Evolutionary conservation across 2,888 invertebrate genomes (phyloP).

Genomic region (Mellilla xanthometata): DNA sequence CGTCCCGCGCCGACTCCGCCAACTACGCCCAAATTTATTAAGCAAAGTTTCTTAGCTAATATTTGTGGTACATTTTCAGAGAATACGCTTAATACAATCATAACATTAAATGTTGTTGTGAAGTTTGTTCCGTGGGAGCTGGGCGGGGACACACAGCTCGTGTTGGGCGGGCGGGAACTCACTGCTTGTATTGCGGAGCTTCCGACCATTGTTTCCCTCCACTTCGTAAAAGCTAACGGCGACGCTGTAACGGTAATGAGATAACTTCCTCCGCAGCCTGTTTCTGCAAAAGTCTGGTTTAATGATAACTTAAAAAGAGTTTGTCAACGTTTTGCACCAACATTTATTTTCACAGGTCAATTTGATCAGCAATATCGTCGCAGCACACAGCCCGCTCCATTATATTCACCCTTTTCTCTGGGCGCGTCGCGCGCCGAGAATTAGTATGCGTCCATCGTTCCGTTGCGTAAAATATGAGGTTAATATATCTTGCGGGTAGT

Average conservation of each 20-base stretch:
- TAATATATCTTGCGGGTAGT: conserved; percentile 29
- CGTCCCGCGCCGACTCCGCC: conserved; percentile 16
- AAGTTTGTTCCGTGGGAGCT: conserved; percentile 41
- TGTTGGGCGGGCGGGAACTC: conserved; percentile 19
- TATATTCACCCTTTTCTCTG: conserved; percentile 12
- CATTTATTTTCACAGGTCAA: no score
- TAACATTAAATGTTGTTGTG: conserved; percentile 60
- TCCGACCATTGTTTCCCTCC: no score
- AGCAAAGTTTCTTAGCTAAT: conserved; percentile 63
- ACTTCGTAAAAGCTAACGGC: background rate
- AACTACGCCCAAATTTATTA: conserved; percentile 43
- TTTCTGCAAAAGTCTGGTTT: no score
- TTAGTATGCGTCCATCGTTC: conserved; percentile 30
- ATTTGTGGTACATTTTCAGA: conserved; percentile 62
- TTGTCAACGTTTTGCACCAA: no score
- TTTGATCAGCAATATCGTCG: no score
- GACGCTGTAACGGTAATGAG: background rate
- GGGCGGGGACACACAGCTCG: conserved; percentile 10
- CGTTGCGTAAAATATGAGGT: conserved; percentile 31
- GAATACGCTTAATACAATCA: conserved; percentile 67
- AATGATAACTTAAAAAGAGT: no score
- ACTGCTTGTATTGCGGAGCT: no score
- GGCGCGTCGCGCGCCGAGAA: conserved; percentile 17
- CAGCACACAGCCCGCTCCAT: background rate
- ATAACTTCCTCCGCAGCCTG: background rate